Evolutionary conservation across 2,797 vertebrate genomes (phyloP), one percentile per base, ranked within the genome.

Genomic region (Pseudopleuronectes americanus): DNA sequence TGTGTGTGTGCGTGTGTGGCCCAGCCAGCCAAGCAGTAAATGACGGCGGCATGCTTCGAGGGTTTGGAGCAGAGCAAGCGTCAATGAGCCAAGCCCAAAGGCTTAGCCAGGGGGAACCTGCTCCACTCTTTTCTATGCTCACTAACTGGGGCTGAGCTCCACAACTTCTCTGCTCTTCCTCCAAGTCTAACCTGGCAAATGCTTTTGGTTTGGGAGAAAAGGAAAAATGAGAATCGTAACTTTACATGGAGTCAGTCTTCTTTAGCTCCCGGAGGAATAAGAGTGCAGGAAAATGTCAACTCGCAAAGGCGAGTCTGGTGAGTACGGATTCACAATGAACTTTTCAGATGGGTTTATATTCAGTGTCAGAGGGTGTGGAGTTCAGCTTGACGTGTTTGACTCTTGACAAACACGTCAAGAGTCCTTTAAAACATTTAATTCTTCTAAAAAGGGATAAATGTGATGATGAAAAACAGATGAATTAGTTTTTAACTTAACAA

Each of bases 11-110:
- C 83, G 76, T 75, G 77, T 86, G 87, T 31, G 14, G 83, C 80
- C 80, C 77, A 71, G 69, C 52, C 79, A 87, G 82, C 83, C 78
- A 75, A 67, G 86, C 80, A 84, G 84, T 89, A 87, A 91, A 90
- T 63, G 78, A 84, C 89, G 90, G 87, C 90, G 87, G 80, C 77
- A 76, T 88, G 87, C 77, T 74, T 64, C 57, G 68, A 80, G 72
- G 71, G 74, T 85, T 75, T 89, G 84, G 80, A 87, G 81, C 86
- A 69, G 71, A 48, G 23, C 69, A 19, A 71, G 61, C 76, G 51
- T 74, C 26, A 1, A 70, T 7, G 68, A 85, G 84, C 89, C 89
- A 92, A 89, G 79, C 69, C 58, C 56, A 67, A 77, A 28, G 71
- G 76, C 81, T 52, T 74, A 68, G 84, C 78, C 77, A 77, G 72